Evolutionary conservation across 1,140 invertebrate genomes (phyloP).

Genomic region (Octopus sinensis): DNA sequence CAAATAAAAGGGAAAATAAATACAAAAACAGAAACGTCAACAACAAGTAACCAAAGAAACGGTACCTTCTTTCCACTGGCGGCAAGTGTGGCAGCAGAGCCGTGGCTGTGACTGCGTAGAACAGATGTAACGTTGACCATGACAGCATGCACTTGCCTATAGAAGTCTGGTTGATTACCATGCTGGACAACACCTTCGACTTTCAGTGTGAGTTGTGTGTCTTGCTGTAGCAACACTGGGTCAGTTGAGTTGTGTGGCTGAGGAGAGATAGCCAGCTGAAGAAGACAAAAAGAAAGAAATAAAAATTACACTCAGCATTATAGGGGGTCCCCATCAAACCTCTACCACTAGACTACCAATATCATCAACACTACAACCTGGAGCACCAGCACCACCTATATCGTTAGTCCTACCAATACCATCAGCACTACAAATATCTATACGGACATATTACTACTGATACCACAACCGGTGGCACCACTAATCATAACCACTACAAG

Average conservation of each 20-base stretch:
- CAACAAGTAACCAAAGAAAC: too few relatives aligned
- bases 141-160: constrained; percentile 70
- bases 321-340: background rate
- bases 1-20: too few relatives aligned
- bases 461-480: too few relatives aligned
- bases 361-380: too few relatives aligned
- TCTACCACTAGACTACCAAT: too few relatives aligned
- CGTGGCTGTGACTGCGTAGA: constrained; percentile 47
- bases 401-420: too few relatives aligned
- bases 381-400: too few relatives aligned
- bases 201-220: constrained; percentile 77
- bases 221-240: constrained; percentile 71
- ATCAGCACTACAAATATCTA: too few relatives aligned
- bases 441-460: too few relatives aligned
- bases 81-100: background rate
- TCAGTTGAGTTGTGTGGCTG: constrained; percentile 75
- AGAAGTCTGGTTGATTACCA: constrained; percentile 62
- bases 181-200: constrained; percentile 84
- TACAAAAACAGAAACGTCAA: too few relatives aligned
- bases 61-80: constrained; percentile 28
- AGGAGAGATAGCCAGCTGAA: constrained; percentile 75
- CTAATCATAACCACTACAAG: too few relatives aligned
- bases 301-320: background rate
- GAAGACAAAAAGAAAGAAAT: background rate
- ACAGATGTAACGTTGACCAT: constrained; percentile 70